These are phyloP conservation scores for Actenoides hombroni DNA, from an alignment of 2,113 vertebrate species.

Conservation along the genomic window DNA sequence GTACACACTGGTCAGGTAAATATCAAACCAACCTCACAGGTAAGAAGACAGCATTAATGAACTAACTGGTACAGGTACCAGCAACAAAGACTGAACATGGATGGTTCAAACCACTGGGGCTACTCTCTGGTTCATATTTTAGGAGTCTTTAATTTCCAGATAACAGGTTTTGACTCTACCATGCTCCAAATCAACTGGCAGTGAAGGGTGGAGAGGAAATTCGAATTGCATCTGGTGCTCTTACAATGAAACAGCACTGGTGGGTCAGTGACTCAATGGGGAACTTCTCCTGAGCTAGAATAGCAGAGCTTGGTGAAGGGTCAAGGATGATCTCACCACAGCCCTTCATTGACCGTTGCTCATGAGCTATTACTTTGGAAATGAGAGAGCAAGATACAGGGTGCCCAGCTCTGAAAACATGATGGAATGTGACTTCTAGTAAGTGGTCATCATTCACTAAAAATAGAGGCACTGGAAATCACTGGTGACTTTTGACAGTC, in stretches of 20 bases:
- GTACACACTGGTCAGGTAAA: neutral
- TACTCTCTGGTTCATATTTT: neutral
- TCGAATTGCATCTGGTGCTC: neutral
- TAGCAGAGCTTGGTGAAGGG: neutral
- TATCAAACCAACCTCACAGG: neutral
- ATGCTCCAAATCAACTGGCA: neutral
- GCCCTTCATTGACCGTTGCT: neutral
- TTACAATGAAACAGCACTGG: fast-evolving
- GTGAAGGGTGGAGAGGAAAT: neutral
- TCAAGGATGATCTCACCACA: neutral
- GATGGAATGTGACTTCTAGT: constrained; percentile 35
- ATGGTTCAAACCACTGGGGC: neutral
- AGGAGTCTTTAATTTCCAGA: neutral
- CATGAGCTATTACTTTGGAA: neutral
- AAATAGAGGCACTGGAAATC: constrained; percentile 59
- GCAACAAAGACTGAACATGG: neutral
- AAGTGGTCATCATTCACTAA: constrained; percentile 44
- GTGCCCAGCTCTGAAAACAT: neutral
- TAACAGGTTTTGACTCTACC: neutral
- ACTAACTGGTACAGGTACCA: neutral
- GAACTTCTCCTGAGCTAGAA: neutral
- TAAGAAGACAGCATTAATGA: neutral
- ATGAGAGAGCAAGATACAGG: neutral
- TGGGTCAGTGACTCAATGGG: neutral
- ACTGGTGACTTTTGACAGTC: constrained; percentile 30